These are phyloP conservation scores for Latrodectus hesperus DNA, from an alignment of 2,888 invertebrate species.

Conservation along the genomic window DNA sequence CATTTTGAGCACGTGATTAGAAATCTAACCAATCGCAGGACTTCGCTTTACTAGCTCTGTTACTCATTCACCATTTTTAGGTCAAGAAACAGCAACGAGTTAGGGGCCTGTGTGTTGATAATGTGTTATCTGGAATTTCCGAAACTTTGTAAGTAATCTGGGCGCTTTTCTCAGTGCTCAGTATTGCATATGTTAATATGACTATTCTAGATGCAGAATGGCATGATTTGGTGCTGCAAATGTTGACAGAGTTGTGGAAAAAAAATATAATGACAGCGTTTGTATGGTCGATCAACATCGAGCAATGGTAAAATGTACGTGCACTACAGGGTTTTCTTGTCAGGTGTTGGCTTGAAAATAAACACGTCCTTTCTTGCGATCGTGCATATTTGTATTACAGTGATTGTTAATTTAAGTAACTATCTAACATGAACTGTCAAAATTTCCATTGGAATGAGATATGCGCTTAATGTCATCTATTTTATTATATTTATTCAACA, in stretches of 20 bases:
- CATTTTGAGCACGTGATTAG: constrained; percentile 62
- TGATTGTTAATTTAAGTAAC: neutral
- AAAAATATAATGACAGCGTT: constrained; percentile 38
- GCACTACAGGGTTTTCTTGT: constrained; percentile 55
- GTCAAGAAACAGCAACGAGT: constrained; percentile 66
- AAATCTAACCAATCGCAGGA: constrained; percentile 40
- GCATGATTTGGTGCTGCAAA: neutral
- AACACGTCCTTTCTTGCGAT: constrained; percentile 57
- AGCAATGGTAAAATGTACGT: constrained; percentile 61
- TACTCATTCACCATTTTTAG: constrained; percentile 70
- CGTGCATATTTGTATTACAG: neutral
- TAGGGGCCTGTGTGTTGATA: constrained; percentile 55
- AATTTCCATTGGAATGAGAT: too few species aligned
- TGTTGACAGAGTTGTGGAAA: constrained; percentile 4
- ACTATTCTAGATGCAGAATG: neutral
- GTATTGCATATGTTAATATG: constrained; percentile 10
- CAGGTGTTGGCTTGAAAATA: constrained; percentile 62
- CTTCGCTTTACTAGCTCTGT: constrained; percentile 59
- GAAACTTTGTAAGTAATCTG: constrained; percentile 46
- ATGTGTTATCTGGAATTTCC: constrained; percentile 40
- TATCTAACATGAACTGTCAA: neutral
- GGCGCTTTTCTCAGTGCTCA: constrained; percentile 7
- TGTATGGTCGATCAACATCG: constrained; percentile 54
- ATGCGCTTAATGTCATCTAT: too few species aligned
- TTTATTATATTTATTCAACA: too few species aligned